Percentiles rank a stretch among this genome's conserved stretches.
These are phyloP conservation scores for Hedychridium roseum DNA, from an alignment of 2,888 invertebrate genomes.

Conservation along the genomic window DNA sequence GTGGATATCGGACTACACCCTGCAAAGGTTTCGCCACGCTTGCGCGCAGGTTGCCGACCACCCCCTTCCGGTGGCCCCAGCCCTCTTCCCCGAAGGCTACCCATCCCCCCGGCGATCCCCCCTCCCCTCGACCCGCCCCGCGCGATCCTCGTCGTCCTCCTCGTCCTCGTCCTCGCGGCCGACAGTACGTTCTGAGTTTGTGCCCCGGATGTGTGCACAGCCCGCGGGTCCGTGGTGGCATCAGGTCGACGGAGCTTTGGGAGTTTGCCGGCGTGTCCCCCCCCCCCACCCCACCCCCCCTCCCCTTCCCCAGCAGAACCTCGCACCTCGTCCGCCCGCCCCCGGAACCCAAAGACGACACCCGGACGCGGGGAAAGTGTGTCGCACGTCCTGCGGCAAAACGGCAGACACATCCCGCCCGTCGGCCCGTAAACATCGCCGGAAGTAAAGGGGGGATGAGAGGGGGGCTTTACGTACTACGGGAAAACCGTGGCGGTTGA, in stretches of 20 bases:
- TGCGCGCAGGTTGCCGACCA: conserved; percentile 27
- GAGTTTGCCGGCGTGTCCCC: no score
- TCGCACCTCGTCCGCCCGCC: no score
- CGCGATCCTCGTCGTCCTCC: not conserved
- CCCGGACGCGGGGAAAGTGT: no score
- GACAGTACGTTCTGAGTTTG: conserved; percentile 20
- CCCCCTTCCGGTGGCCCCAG: no score
- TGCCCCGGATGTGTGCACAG: conserved; percentile 34
- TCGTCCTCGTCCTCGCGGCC: conserved; percentile 11
- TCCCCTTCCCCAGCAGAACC: no score
- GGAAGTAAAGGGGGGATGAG: conserved; percentile 2
- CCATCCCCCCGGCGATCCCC: conserved; percentile 8
- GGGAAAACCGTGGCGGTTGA: no score
- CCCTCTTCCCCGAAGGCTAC: no score
- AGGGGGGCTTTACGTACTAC: no score
- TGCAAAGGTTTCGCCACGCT: conserved; percentile 27
- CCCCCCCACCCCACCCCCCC: no score
- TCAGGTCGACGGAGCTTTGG: no score
- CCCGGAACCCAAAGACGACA: no score
- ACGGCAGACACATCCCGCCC: conserved; percentile 24
- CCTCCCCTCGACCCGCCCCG: conserved; percentile 1
- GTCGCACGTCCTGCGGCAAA: conserved; percentile 37
- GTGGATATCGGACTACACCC: conserved; percentile 36
- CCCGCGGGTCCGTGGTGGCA: conserved; percentile 18
- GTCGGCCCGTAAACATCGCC: conserved; percentile 5